Base-by-base conservation (phyloP, 2,888 invertebrate genomes). In the Dasysyrphus albostriatus region DNA sequence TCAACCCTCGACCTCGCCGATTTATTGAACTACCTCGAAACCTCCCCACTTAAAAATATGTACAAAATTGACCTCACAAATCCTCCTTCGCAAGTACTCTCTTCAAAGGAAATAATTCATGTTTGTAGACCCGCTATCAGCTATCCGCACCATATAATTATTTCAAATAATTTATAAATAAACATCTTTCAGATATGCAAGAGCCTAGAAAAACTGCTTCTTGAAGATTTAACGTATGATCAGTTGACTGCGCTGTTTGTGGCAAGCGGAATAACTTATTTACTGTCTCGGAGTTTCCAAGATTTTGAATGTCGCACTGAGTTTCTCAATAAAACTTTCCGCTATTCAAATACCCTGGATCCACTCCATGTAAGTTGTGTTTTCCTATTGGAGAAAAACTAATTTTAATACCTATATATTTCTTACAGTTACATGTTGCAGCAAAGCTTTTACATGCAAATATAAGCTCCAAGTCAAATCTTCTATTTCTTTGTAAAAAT, bases 171-270 rank as follows among this genome's bases (percentile, higher is more conserved):
- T 42, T 8, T 3, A 29, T n/a, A 3, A n/a, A 9, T n/a, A n/a
- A 0, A 16, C 0, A 9, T 10, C 97, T 98, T 98, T 93, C 16
- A 90, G 90, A 88, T 89, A 6, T 90, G 89, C 51, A 88, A 83
- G 70, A 44, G 73, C 6, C 88, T 90, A 10, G 59, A 80, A 29
- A 47, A 76, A n/a, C 37, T 89, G 0, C 77, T 89, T 32, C 79
- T 84, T 0, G 79, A 88, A n/a, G 89, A 90, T 34, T 47, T 89
- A 2, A 89, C 88, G 44, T 83, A 88, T 58, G 89, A 90, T 51
- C 89, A 89, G 59, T 85, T 90, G n/a, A 87, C 89, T n/a, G 77
- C 88, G 8, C 83, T 90, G 0, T 88, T 89, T 74, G 89, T 90
- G 7, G 88, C 88, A 2, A 88, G 88, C 32, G 85, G 88, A 44